Percentiles rank a stretch among this genome's conserved stretches.
Evolutionary conservation across 2,113 vertebrate genomes (phyloP).

Genomic region (Meleagris gallopavo): DNA sequence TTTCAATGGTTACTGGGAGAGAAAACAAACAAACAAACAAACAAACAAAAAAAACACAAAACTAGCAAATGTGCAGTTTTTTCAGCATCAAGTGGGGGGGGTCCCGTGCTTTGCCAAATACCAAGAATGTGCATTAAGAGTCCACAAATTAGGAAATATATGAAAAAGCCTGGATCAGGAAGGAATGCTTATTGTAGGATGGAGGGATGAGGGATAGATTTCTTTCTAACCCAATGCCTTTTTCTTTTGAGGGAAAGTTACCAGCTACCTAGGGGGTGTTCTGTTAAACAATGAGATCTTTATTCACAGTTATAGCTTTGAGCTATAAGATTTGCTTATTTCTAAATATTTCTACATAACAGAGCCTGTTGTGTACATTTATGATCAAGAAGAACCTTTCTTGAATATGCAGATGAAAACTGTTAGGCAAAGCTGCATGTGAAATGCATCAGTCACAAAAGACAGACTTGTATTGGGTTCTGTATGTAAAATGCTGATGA

Average conservation of each 20-base stretch:
- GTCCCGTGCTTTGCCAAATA: background rate
- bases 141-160: background rate
- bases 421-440: background rate
- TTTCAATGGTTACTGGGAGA: background rate
- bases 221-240: background rate
- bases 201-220: background rate
- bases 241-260: background rate
- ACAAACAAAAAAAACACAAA: background rate
- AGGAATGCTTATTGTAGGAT: background rate
- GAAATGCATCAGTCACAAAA: background rate
- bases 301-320: background rate
- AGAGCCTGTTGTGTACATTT: background rate
- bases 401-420: background rate
- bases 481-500: background rate
- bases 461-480: background rate
- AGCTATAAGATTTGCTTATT: background rate
- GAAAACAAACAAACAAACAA: no score
- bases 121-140: background rate
- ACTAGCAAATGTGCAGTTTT: background rate
- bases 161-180: background rate
- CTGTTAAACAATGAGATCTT: background rate
- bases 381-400: background rate
- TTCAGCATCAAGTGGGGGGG: background rate
- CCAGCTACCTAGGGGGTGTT: background rate
- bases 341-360: background rate